These are phyloP conservation scores for Drosophila fulvimacula DNA, from an alignment of 2,888 invertebrate species.

Conservation along the genomic window DNA sequence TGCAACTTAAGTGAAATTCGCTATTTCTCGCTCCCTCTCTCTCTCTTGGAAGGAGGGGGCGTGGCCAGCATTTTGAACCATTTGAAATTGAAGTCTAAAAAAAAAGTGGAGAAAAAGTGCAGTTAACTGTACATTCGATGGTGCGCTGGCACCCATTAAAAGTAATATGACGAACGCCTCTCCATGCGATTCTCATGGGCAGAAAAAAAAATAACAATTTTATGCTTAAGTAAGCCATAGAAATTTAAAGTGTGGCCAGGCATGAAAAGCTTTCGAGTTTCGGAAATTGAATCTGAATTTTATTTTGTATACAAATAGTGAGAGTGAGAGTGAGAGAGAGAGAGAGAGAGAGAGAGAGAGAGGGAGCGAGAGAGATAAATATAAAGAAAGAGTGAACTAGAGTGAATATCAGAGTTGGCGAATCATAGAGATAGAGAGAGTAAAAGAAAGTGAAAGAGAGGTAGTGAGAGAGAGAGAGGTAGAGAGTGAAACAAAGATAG, in stretches of 20 bases:
- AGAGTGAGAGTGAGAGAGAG: no score
- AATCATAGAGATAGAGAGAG: neutral
- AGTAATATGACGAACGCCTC: slow-evolving; percentile 9
- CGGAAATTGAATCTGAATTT: neutral
- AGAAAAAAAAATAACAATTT: no score
- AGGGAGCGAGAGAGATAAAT: no score
- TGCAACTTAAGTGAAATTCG: slow-evolving; percentile 41
- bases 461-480: no score
- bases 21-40: neutral
- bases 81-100: slow-evolving; percentile 1
- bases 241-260: neutral
- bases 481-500: no score
- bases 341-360: no score
- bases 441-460: no score
- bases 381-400: no score
- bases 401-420: neutral
- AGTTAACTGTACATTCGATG: slow-evolving; percentile 22
- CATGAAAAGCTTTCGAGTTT: neutral
- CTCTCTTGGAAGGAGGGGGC: slow-evolving; percentile 9
- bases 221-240: neutral
- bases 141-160: neutral
- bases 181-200: slow-evolving; percentile 23
- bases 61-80: slow-evolving; percentile 25
- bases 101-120: slow-evolving; percentile 16
- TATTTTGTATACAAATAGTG: neutral